These are phyloP conservation scores for Leptonema lineaticorne DNA, from an alignment of 1,140 invertebrate genomes.

Conservation along the genomic window DNA sequence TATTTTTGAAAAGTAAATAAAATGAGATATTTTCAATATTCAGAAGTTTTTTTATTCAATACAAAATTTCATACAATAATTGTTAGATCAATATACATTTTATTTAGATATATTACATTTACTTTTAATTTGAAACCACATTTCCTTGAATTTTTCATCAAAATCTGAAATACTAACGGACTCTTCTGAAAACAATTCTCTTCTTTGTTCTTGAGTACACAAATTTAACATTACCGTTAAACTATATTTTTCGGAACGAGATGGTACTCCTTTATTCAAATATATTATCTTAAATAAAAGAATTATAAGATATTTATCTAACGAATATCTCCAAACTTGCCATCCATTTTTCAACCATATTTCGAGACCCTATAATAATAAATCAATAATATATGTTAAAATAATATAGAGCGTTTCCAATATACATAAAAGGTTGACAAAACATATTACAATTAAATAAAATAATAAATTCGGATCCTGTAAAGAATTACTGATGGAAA, in stretches of 20 bases:
- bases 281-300: constrained; percentile 31
- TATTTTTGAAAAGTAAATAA: too few relatives aligned
- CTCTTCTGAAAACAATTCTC: constrained; percentile 26
- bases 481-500: constrained; percentile 21
- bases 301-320: constrained; percentile 24
- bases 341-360: constrained; percentile 35
- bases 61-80: constrained; percentile 9
- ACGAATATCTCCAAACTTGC: constrained; percentile 26
- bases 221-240: constrained; percentile 24
- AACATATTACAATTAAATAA: constrained; percentile 1
- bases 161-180: constrained; percentile 16
- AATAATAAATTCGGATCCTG: neutral
- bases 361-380: constrained; percentile 34
- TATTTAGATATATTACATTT: constrained; percentile 4
- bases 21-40: neutral
- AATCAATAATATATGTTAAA: neutral
- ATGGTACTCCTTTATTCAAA: neutral
- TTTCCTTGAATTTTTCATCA: constrained; percentile 20
- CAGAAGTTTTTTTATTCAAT: too few relatives aligned
- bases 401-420: neutral
- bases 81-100: neutral
- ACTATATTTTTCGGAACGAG: constrained; percentile 4
- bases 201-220: constrained; percentile 26
- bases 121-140: constrained; percentile 27
- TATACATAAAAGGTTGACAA: neutral